Percentiles rank a stretch among this genome's conserved stretches.
Conservation (phyloP, 1,140 invertebrate genomes). For the Calephelis nemesis region DNA sequence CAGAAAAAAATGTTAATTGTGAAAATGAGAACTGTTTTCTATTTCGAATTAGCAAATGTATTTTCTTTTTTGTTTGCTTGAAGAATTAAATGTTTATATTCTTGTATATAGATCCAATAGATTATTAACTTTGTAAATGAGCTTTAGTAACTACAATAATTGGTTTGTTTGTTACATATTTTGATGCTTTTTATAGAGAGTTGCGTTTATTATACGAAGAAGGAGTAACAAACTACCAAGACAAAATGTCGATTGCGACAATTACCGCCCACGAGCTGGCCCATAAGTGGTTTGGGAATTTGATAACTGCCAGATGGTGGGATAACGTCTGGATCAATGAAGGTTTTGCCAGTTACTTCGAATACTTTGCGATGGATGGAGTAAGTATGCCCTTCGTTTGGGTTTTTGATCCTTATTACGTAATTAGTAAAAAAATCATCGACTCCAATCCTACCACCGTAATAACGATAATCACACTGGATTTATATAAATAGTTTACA, state of each 20-base stretch:
- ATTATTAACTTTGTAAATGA: too few species aligned
- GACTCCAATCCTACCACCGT: too few species aligned
- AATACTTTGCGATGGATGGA: conserved; percentile 83
- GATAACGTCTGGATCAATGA: conserved; percentile 88
- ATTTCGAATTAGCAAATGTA: too few species aligned
- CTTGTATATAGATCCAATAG: too few species aligned
- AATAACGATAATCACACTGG: too few species aligned
- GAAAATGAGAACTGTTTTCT: too few species aligned
- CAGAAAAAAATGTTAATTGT: too few species aligned
- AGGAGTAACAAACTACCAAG: conserved; percentile 54
- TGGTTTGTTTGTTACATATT: not conserved
- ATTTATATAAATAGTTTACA: too few species aligned
- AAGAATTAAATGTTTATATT: too few species aligned
- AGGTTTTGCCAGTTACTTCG: conserved; percentile 89
- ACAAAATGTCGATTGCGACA: conserved; percentile 70
- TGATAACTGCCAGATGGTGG: conserved; percentile 80
- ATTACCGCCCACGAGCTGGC: conserved; percentile 81
- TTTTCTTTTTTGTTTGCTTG: too few species aligned
- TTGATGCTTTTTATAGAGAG: conserved; percentile 43
- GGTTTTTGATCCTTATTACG: too few species aligned
- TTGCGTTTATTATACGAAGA: conserved; percentile 58
- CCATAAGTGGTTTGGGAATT: conserved; percentile 80
- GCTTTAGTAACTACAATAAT: not conserved
- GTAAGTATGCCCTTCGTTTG: conserved; percentile 54
- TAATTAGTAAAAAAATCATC: too few species aligned